A percentile compares a stretch with the other conserved stretches of the same genome.
phyloP scores from a whole-genome alignment of 2,888 invertebrate genomes.

The Phytoseiulus persimilis region DNA sequence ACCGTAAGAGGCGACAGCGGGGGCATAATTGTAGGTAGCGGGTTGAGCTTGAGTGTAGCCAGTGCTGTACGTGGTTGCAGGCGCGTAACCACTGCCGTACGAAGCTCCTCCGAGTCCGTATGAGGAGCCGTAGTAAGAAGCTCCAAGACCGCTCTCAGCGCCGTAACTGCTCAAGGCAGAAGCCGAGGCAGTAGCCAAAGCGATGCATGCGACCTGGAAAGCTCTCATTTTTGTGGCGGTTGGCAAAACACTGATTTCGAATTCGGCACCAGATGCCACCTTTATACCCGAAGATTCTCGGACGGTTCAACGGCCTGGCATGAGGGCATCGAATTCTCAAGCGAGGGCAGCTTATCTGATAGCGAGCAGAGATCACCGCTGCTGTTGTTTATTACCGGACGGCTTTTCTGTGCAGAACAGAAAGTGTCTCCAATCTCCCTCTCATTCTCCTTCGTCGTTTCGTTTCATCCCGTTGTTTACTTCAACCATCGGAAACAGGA shows the following conservation, averaged over 20 bases:
- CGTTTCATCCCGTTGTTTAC: neutral
- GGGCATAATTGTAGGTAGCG: neutral
- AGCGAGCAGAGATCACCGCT: slow-evolving; percentile 5
- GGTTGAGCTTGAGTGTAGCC: neutral
- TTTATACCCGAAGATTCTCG: neutral
- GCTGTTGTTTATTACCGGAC: neutral
- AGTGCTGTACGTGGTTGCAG: neutral
- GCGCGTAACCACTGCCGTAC: neutral
- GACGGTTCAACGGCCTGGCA: neutral
- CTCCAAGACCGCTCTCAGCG: neutral
- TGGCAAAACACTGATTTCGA: slow-evolving; percentile 5
- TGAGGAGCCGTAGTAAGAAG: neutral
- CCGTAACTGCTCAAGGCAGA: neutral
- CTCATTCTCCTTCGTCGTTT: neutral
- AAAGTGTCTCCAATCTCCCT: neutral
- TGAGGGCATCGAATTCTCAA: neutral
- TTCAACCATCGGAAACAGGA: neutral
- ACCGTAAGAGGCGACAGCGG: neutral
- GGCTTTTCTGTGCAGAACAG: neutral
- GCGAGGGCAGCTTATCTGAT: neutral
- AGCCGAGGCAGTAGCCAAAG: slow-evolving; percentile 12
- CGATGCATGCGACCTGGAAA: slow-evolving; percentile 19
- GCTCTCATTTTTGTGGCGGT: slow-evolving; percentile 22
- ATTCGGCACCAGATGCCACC: neutral
- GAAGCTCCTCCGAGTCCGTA: neutral